Conservation (phyloP, 2,888 invertebrate species). For the Iphiclides podalirius region DNA sequence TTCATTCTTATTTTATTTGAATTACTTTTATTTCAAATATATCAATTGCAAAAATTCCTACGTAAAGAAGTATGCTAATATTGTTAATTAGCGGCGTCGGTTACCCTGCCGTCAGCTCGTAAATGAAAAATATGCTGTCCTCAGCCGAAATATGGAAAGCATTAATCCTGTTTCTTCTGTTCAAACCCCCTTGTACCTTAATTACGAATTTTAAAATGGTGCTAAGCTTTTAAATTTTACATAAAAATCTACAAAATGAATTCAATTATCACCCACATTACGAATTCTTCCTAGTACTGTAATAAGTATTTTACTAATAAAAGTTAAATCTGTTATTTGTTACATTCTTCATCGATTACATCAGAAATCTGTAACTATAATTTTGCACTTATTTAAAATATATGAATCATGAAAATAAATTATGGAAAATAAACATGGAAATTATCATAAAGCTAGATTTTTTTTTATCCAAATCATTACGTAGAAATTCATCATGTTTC, state of each 20-base stretch:
- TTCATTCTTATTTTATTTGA: background rate
- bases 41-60: constrained; percentile 4
- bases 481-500: too few species aligned
- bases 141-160: constrained; percentile 9
- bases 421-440: too few species aligned
- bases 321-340: too few species aligned
- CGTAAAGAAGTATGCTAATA: constrained; percentile 70
- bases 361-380: too few species aligned
- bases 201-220: constrained; percentile 11
- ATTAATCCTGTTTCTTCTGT: constrained; percentile 16
- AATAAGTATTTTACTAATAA: too few species aligned
- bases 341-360: too few species aligned
- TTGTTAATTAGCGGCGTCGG: constrained; percentile 70
- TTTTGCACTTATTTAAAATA: too few species aligned
- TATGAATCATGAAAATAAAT: too few species aligned
- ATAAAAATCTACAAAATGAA: background rate
- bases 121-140: constrained; percentile 19
- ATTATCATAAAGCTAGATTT: too few species aligned
- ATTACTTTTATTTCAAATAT: constrained; percentile 7
- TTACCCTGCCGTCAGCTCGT: constrained; percentile 9
- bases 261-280: background rate
- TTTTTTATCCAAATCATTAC: too few species aligned
- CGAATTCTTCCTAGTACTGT: too few species aligned
- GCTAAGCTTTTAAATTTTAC: constrained; percentile 15
- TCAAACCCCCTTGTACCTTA: constrained; percentile 6